Base-by-base conservation (phyloP, 2,888 invertebrate genomes). In the Agrotis ipsilon region DNA sequence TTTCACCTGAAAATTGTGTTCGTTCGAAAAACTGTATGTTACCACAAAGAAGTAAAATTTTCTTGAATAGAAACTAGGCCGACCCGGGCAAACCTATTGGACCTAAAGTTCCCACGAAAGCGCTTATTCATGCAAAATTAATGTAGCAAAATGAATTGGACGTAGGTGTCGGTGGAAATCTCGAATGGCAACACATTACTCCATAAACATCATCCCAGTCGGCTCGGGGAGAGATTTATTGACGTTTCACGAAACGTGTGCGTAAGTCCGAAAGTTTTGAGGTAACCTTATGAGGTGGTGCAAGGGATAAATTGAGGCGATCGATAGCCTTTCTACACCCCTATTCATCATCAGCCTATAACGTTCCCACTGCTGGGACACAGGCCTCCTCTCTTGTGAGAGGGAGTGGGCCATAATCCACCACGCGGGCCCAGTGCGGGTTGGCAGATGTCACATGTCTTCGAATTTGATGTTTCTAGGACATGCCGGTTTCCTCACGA, bases 211-310 rank as follows among this genome's bases (percentile, higher is more conserved):
- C 89, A 87, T 84, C 84, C 81, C 82, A 81, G 85, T 86, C 80
- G 87, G 86, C 86, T 80, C 21, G 67, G 68, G 82, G 85, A 68
- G 85, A 89, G 90, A 92, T 92, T 91, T 91, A 92, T 92, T 88
- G 90, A 88, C 87, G 87, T 86, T 85, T 85, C 86, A 75, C 74
- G 81, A 85, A 87, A 88, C 87, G 86, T 89, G 87, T 86, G 83
- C 83, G 87, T 86, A 83, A 84, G 89, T 87, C 86, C 80, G 72
- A 88, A 90, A 91, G 87, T 90, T 90, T 87, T 83, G 86, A 88
- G 86, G 86, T 85, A 86, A 85, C 81, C 85, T 67, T 83, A 67
- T 60, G 68, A 52, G 60, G 65, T 76, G 74, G 75, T 63, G 7
- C 55, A 76, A 86, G 69, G 13, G 14, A 76, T 19, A 27, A 18